Evolutionary conservation across 1,140 invertebrate genomes (phyloP).

Genomic region (Schlechtendalia chinensis): DNA sequence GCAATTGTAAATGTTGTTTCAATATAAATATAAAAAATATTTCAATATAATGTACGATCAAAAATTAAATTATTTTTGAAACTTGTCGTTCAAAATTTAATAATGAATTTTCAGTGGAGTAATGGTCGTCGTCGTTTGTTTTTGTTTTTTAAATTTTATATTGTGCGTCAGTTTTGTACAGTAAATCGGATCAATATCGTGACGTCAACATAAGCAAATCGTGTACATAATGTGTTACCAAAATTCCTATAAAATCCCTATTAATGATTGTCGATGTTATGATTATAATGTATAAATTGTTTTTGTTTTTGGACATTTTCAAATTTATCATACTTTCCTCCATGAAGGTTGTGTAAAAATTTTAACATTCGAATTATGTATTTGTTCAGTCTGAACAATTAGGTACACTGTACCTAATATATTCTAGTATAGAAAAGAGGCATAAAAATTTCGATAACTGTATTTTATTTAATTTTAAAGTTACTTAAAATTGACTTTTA

Average conservation of each 20-base stretch:
- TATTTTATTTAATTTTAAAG: too few relatives aligned
- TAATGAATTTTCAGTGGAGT: neutral
- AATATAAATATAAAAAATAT: too few relatives aligned
- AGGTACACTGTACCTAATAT: too few relatives aligned
- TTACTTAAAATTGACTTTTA: too few relatives aligned
- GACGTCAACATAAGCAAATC: neutral
- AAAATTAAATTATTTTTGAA: neutral
- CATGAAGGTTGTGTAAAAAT: neutral
- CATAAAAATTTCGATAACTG: too few relatives aligned
- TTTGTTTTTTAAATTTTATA: conserved; percentile 4
- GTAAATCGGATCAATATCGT: neutral
- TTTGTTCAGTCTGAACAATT: neutral
- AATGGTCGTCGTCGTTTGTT: neutral
- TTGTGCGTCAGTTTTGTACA: neutral
- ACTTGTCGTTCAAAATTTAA: neutral
- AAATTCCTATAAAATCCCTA: neutral
- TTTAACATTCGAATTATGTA: neutral
- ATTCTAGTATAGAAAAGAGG: too few relatives aligned
- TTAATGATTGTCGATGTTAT: neutral
- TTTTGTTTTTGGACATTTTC: neutral
- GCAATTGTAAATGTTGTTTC: too few relatives aligned
- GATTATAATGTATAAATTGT: neutral
- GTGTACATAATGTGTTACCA: neutral
- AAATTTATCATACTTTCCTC: neutral
- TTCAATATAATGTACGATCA: too few relatives aligned